These are phyloP conservation scores for Amphiprion percula DNA, from an alignment of 2,113 vertebrate species.

Conservation along the genomic window DNA sequence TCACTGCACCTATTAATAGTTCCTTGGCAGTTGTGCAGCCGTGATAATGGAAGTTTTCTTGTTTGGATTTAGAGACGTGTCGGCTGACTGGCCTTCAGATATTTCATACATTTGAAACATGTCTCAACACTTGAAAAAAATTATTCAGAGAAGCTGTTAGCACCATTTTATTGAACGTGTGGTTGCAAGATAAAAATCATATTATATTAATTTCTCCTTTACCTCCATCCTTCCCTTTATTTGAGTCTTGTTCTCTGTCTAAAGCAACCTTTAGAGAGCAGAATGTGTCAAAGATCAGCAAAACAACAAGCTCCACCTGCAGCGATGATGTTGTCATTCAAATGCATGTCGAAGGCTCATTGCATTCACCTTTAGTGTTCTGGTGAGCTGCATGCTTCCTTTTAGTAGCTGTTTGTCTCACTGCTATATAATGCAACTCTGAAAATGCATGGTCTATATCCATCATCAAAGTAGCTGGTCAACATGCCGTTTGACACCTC, in stretches of 20 bases:
- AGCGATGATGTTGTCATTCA: background rate
- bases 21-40: conserved; percentile 20
- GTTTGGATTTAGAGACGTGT: conserved; percentile 61
- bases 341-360: background rate
- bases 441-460: conserved; percentile 19
- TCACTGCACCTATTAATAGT: conserved; percentile 49
- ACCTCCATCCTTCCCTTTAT: too few species aligned
- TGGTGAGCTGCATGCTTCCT: background rate
- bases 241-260: background rate
- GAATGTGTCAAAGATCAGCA: too few species aligned
- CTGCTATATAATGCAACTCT: background rate
- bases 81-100: conserved; percentile 43
- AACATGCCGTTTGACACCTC: conserved; percentile 21
- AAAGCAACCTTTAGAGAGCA: background rate
- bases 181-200: too few species aligned
- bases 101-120: conserved; percentile 54
- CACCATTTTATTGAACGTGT: too few species aligned
- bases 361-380: background rate
- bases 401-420: background rate
- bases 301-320: background rate
- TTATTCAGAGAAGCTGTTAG: too few species aligned
- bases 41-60: conserved; percentile 70
- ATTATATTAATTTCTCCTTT: background rate
- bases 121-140: background rate
- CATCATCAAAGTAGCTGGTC: background rate